Evolutionary conservation across 2,888 invertebrate genomes (phyloP), one percentile per base, ranked within the genome.

Genomic region (Syritta pipiens): DNA sequence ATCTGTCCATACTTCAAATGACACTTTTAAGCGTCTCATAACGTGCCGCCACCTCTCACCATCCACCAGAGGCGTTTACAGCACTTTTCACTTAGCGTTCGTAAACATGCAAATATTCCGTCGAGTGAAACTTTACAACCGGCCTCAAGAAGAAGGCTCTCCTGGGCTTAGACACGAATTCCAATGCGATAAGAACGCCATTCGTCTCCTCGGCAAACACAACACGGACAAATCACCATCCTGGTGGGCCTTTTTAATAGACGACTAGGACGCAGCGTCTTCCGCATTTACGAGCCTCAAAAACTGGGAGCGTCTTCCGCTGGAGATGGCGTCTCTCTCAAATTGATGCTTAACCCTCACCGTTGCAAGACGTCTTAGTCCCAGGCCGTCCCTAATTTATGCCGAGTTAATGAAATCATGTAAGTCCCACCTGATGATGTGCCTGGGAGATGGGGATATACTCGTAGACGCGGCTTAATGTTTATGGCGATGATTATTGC

Each of bases 371-470:
- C n/a, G n/a, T n/a, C n/a, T n/a, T n/a, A n/a, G 32, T 53, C 35
- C n/a, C 30, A 49, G 79, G 49, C 79, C 79, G 60, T 72, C 79
- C 79, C 79, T 79, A 74, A 79, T 79, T 74, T 74, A 79, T 79
- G 79, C 79, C 67, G 79, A 79, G 79, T 79, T 79, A 79, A 79
- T 79, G 79, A 79, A 79, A 79, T 79, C 74, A 79, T 74, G 74
- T 62, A 68, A 62, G 32, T 49, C 74, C 67, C 79, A 79, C 60
- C 79, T 79, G 79, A 79, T 67, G 71, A 53, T 63, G 37, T 40
- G 46, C 12, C 12, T 26, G 49, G 10, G 44, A 4, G 10, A 17
- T 55, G 51, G 42, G 46, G 71, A 65, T 65, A 53, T 22, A 26
- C 17, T 46, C 46, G n/a, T n/a, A n/a, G 55, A 42, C 74, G 26